A percentile compares a stretch with the other conserved stretches of the same genome.
Conservation (phyloP, 1,140 invertebrate species). For the Teleopsis dalmanni region DNA sequence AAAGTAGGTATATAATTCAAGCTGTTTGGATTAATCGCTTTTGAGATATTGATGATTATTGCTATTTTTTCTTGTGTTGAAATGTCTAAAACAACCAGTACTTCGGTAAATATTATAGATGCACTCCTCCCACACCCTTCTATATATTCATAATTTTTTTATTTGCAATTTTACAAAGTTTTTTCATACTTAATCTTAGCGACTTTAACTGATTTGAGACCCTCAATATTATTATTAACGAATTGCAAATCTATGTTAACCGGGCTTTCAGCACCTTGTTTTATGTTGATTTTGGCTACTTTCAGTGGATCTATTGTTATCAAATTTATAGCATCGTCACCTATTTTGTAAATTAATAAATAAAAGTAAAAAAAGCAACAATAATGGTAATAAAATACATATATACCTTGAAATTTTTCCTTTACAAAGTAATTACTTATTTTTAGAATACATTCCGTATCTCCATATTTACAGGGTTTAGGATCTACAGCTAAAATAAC, state of each 20-base stretch:
- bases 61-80: too few relatives aligned
- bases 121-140: too few relatives aligned
- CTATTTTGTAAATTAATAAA: background rate
- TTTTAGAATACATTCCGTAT: slow-evolving; percentile 23
- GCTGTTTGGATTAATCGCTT: too few relatives aligned
- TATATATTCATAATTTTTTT: background rate
- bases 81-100: too few relatives aligned
- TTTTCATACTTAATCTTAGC: slow-evolving; percentile 25
- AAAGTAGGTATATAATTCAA: too few relatives aligned
- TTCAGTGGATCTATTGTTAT: slow-evolving; percentile 23
- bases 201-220: slow-evolving; percentile 19
- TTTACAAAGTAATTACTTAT: slow-evolving; percentile 16
- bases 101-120: background rate
- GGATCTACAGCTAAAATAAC: slow-evolving; percentile 28
- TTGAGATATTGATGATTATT: too few relatives aligned
- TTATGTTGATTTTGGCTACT: slow-evolving; percentile 21
- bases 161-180: background rate
- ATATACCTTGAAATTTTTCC: slow-evolving; percentile 13
- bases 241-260: slow-evolving; percentile 31
- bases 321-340: slow-evolving; percentile 23
- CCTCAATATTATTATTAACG: slow-evolving; percentile 21
- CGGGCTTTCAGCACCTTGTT: slow-evolving; percentile 27
- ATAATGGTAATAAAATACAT: background rate
- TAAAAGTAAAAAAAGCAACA: background rate
- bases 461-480: slow-evolving; percentile 30